Base-by-base conservation (phyloP, 2,888 invertebrate genomes). In the Lepidochrysops patricia region DNA sequence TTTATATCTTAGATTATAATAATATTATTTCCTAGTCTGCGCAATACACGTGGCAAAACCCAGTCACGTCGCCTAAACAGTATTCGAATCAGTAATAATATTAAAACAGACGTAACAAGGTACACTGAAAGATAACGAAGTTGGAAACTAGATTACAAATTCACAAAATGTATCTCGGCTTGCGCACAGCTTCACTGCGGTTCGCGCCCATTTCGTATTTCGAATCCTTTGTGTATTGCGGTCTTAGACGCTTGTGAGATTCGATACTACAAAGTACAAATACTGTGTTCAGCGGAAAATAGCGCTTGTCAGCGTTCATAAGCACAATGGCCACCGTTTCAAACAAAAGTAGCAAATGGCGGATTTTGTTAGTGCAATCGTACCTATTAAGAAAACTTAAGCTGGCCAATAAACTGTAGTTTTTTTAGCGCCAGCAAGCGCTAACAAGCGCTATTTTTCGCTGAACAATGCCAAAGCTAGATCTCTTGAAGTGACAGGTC, bases 11-110 rank as follows among this genome's bases (percentile, higher is more conserved):
- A n/a, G n/a, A 5, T 35, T n/a, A 35, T 5, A 35, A 13, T 35
- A 12, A 9, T n/a, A n/a, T 43, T 19, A 29, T 29, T 7, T 9
- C 2, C 7, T 43, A 19, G 43, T 19, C 9, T 12, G 19, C 4
- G 9, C 19, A 19, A 5, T 19, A 37, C n/a, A n/a, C n/a, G n/a
- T n/a, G n/a, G 2, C 37, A 19, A 1, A 26, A 13, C 7, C 50
- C 25, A 26, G 50, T n/a, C 50, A 50, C 50, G 50, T 50, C 13
- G 25, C 7, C 25, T 26, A 26, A 25, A 50, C 49, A 5, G 26
- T 26, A 26, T 50, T 50, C 26, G 13, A 26, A 26, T 50, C 26
- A 26, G 50, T 50, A 50, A 50, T 50, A n/a, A 50, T 50, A 50
- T 26, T 50, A 50, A 50, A 50, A 23, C 43, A 43, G 19, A 43